A percentile compares a stretch with the other conserved stretches of the same genome.
phyloP scores from a whole-genome alignment of 2,113 vertebrate species.

The Calidris pygmaea region DNA sequence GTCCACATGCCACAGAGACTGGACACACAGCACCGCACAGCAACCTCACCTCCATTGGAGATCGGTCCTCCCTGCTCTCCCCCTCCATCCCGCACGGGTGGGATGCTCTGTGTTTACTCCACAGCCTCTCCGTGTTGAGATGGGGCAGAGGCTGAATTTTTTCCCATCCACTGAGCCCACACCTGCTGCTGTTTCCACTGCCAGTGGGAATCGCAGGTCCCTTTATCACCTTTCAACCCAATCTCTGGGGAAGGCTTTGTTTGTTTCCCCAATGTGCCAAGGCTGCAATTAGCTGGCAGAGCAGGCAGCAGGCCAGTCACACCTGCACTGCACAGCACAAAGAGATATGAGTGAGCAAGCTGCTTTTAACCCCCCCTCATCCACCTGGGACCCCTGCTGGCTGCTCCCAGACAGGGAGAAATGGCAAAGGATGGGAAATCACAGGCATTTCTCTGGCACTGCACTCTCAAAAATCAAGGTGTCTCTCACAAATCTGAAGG shows the following conservation, averaged over 20 bases:
- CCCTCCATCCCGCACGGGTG: rapidly evolving
- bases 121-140: not conserved
- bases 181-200: not conserved
- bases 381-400: not conserved
- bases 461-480: not conserved
- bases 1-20: not conserved
- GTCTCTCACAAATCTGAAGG: rapidly evolving
- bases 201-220: not conserved
- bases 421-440: not conserved
- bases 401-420: not conserved
- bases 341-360: not conserved
- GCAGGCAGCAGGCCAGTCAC: not conserved
- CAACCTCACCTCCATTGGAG: rapidly evolving
- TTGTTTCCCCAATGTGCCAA: not conserved
- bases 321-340: not conserved
- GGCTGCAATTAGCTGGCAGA: not conserved
- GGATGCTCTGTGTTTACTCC: not conserved
- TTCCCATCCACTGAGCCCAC: not conserved
- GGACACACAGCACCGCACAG: not conserved
- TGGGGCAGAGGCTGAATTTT: not conserved
- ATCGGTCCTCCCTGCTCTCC: not conserved
- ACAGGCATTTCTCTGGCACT: not conserved
- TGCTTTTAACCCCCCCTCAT: not conserved
- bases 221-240: not conserved
- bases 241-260: not conserved